Evolutionary conservation across 1,140 invertebrate species (phyloP), one percentile per base, ranked within the genome.

Genomic region (Diploscapter pachys): DNA sequence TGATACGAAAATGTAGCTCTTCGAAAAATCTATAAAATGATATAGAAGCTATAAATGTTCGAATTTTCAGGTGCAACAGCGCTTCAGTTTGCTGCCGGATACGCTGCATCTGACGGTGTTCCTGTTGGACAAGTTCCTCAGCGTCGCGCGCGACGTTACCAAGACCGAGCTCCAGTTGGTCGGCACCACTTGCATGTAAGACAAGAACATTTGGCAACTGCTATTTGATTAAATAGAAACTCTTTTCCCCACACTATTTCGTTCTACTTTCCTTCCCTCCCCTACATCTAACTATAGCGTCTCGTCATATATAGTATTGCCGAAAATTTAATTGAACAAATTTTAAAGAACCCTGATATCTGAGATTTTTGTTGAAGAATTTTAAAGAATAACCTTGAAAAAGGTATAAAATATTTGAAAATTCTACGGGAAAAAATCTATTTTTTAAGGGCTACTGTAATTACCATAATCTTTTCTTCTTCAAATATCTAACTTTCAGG

Each of bases 91-190:
- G 48, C 49, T 67, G 9, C 61, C 75, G 3, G 75, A 76, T 55
- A 76, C 75, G 13, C 70, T 76, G 48, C 75, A 76, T 53, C 63
- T 76, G 4, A 72, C 75, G 4, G 54, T 76, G n/a, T 76, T 66
- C 69, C 52, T 76, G 49, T 6, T 76, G 50, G 75, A 76, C 51
- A 48, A 56, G 4, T 53, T 57, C 9, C 69, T 76, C 48, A 13
- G 56, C 4, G 61, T 62, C 5, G 56, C 56, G 8, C 63, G 55
- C n/a, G 31, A 31, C 31, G 63, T 72, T 6, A 13, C 53, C 11
- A 76, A 72, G 75, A 48, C 62, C 2, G 75, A 76, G 3, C 70
- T 76, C 6, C 75, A 76, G 49, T 65, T 76, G 6, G 72, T 76
- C 13, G 68, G 74, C 13, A 71, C 71, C 11, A 57, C 67, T 5